Conservation (phyloP, 1,140 invertebrate genomes). For the Ceratosolen fusciceps region DNA sequence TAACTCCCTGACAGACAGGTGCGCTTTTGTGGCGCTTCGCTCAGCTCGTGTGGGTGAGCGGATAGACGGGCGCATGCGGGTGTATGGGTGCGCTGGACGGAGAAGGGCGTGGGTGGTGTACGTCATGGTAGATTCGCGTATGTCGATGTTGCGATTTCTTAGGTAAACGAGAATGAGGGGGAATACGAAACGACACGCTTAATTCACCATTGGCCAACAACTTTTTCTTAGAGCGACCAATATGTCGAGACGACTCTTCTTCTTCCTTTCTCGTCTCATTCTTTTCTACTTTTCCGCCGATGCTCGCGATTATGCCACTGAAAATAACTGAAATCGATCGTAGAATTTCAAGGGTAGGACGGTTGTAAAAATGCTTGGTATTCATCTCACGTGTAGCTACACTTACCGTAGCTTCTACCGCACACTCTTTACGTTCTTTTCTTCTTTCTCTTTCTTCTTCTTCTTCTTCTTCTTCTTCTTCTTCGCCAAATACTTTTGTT, state of each 20-base stretch:
- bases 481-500: constrained; percentile 6
- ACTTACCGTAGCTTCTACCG: not conserved
- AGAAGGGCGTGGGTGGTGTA: not conserved
- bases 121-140: not conserved
- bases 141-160: not conserved
- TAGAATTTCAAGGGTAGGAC: constrained; percentile 44
- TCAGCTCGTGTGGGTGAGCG: too few relatives aligned
- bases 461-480: too few relatives aligned
- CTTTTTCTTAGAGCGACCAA: not conserved
- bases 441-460: too few relatives aligned
- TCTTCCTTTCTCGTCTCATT: not conserved
- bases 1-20: too few relatives aligned
- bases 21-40: too few relatives aligned
- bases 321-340: constrained; percentile 39
- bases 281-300: not conserved
- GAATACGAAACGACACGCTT: constrained; percentile 20
- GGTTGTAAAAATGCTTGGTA: constrained; percentile 24
- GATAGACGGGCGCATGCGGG: not conserved
- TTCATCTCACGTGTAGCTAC: constrained; percentile 5
- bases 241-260: constrained; percentile 4
- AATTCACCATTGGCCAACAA: not conserved
- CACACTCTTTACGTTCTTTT: not conserved
- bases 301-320: constrained; percentile 1
- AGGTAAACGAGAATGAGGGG: not conserved
- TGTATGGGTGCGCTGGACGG: not conserved